Base-by-base conservation (phyloP, 2,113 vertebrate species). In the Crocuta crocuta region DNA sequence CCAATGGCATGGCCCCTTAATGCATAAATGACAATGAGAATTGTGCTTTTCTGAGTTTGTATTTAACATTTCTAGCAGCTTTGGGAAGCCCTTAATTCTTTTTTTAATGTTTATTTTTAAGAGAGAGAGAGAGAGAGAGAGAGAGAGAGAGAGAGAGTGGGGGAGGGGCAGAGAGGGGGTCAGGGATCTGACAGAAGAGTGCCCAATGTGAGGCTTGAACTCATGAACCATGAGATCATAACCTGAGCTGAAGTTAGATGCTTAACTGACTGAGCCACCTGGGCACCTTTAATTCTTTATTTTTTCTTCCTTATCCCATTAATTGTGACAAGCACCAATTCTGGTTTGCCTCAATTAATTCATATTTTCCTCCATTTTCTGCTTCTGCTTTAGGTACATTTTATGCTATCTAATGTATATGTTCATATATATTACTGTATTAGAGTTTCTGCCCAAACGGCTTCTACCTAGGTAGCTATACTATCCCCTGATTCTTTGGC, bases 61-160 rank as follows among this genome's bases (percentile, higher is more conserved):
- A 12, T 83, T 97, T 89, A 87, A 88, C 95, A 89, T 91, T 93
- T 91, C 93, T 39, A 88, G 35, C 68, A 88, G 53, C n/a, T 94
- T 88, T 89, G 82, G 91, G 26, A 90, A 48, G 61, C 58, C 45
- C 94, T 83, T 68, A 91, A 35, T 91, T 33, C 78, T 95, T 92
- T 26, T 50, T 31, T 26, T 85, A 61, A 61, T 23, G 21, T 21
- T 23, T 61, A 61, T 61, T 61, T 61, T 61, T 23, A 21, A 23
- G 58, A 61, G 8, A 24, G 21, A 58, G n/a, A n/a, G n/a, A n/a
- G n/a, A n/a, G n/a, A n/a, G n/a, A n/a, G n/a, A n/a, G n/a, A n/a
- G 13, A 58, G 17, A 61, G 58, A 61, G 21, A 58, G 58, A 23
- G 55, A 8, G 55, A 19, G 5, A 19, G 55, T 13, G 19, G 58